Percentiles rank a stretch among this genome's conserved stretches.
These are phyloP conservation scores for Ooceraea biroi DNA, from an alignment of 1,140 invertebrate genomes.

Conservation along the genomic window DNA sequence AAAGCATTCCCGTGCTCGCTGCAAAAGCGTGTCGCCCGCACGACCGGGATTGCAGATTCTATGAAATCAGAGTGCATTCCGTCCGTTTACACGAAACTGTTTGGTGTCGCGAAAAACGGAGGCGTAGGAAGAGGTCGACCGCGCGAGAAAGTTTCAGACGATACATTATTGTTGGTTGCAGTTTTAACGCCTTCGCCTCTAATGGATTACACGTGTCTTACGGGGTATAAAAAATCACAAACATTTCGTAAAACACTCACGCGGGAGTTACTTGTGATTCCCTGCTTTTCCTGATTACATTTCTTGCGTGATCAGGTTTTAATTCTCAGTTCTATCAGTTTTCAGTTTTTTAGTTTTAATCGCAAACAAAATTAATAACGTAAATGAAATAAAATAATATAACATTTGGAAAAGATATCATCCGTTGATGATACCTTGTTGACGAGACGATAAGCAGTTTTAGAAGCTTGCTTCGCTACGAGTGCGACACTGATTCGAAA, in stretches of 20 bases:
- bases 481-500: not conserved
- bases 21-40: not conserved
- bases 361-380: not conserved
- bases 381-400: not conserved
- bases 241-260: conserved; percentile 40
- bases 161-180: conserved; percentile 43
- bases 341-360: too few species aligned
- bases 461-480: not conserved
- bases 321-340: too few species aligned
- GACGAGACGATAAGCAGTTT: not conserved
- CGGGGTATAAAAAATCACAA: conserved; percentile 33
- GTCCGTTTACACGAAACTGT: conserved; percentile 29
- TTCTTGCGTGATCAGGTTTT: conserved; percentile 1
- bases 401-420: not conserved
- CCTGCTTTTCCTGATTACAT: not conserved
- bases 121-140: not conserved
- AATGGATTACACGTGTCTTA: conserved; percentile 60
- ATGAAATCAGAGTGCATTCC: conserved; percentile 46
- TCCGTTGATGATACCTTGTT: conserved; percentile 3
- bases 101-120: conserved; percentile 39
- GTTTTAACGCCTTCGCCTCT: conserved; percentile 45
- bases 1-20: conserved; percentile 36
- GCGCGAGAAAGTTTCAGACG: conserved; percentile 47
- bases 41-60: conserved; percentile 40
- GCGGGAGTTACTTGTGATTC: not conserved